These are phyloP conservation scores for Darevskia nairensis DNA, from an alignment of 2,797 vertebrate genomes.

Conservation along the genomic window DNA sequence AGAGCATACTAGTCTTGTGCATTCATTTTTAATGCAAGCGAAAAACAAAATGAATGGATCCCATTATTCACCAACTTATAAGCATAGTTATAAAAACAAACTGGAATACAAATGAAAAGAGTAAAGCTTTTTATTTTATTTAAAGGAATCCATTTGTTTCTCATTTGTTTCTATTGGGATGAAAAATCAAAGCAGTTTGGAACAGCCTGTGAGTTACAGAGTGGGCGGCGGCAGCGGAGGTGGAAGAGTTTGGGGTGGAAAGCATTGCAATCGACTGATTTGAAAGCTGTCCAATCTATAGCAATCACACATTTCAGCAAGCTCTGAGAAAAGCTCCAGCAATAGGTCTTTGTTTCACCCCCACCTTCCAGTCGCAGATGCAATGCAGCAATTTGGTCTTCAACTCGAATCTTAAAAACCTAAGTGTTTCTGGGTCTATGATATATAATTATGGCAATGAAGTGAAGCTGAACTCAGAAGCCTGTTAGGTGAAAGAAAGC, in stretches of 20 bases:
- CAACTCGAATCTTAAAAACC: neutral
- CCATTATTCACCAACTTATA: neutral
- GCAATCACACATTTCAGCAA: neutral
- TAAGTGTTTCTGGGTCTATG: neutral
- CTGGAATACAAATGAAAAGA: neutral
- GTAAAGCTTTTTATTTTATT: neutral
- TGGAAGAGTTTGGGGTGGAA: too few relatives aligned
- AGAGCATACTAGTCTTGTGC: neutral
- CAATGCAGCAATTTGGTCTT: neutral
- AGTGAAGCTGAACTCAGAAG: neutral
- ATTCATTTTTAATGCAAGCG: neutral
- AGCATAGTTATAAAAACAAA: neutral
- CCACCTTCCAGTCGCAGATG: neutral
- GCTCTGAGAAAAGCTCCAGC: too few relatives aligned
- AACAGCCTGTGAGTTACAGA: neutral
- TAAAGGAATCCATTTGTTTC: neutral
- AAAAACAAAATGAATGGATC: neutral
- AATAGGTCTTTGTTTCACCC: too few relatives aligned
- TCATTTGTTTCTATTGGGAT: neutral
- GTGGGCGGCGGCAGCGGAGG: neutral
- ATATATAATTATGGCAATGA: neutral
- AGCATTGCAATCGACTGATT: neutral
- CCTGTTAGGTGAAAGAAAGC: neutral
- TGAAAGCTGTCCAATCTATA: neutral
- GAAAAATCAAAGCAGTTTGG: neutral